A percentile compares a stretch with the other conserved stretches of the same genome.
Conservation (phyloP, 2,888 invertebrate species). For the Diachrysia chrysitis region DNA sequence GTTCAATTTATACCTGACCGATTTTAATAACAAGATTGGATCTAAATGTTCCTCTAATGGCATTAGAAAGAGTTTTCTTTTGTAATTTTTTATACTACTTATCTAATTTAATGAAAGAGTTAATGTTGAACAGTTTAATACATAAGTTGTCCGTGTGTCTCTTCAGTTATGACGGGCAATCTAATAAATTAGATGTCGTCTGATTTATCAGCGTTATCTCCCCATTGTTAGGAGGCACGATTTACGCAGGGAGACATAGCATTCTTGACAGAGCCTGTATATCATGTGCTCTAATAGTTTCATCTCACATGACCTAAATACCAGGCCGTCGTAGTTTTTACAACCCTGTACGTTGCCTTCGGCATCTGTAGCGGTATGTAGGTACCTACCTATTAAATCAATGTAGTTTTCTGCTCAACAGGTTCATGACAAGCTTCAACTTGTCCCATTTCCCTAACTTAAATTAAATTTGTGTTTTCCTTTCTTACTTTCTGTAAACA, state of each 20-base stretch:
- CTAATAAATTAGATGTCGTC: not conserved
- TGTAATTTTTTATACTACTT: too few species aligned
- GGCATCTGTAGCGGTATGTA: not conserved
- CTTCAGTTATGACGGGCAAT: not conserved
- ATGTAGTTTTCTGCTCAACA: not conserved
- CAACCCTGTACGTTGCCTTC: conserved; percentile 1
- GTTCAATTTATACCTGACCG: too few species aligned
- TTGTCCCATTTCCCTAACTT: not conserved
- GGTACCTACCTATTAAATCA: not conserved
- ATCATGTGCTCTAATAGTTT: conserved; percentile 6
- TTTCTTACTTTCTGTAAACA: not conserved
- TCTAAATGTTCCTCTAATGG: too few species aligned
- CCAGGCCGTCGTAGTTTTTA: not conserved
- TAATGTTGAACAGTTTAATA: not conserved
- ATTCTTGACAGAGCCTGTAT: not conserved
- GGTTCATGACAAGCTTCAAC: not conserved
- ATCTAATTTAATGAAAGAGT: too few species aligned
- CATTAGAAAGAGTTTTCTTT: too few species aligned
- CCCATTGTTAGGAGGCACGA: not conserved
- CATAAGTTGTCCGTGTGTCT: not conserved
- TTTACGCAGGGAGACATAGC: not conserved
- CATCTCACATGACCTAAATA: conserved; percentile 6
- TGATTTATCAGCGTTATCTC: not conserved
- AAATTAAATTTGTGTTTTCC: not conserved
- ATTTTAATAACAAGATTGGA: too few species aligned